Evolutionary conservation across 2,888 invertebrate species (phyloP).

Genomic region (Mesorhabditis spiculigera): DNA sequence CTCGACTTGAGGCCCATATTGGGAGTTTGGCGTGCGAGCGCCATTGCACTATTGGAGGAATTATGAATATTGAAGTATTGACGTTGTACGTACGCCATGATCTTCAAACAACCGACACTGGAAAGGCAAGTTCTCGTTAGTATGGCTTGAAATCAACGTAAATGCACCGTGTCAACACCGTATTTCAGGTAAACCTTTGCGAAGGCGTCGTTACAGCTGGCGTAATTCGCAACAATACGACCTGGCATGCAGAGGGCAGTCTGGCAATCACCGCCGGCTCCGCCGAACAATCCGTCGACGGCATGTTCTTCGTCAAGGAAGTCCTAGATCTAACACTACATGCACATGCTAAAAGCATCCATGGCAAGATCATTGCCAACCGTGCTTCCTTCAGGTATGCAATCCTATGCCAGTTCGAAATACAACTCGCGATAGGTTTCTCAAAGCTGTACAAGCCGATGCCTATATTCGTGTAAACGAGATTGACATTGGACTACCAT

Average conservation of each 20-base stretch:
- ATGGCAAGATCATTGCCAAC: conserved; percentile 28
- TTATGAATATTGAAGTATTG: conserved; percentile 21
- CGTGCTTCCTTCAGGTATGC: conserved; percentile 13
- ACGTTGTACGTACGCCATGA: conserved; percentile 30
- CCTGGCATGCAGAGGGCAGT: conserved; percentile 28
- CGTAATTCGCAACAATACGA: conserved; percentile 2
- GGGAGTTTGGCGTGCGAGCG: conserved; percentile 26
- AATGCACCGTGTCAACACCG: background rate
- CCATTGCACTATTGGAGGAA: conserved; percentile 31
- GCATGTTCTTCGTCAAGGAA: conserved; percentile 34
- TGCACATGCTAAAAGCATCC: conserved; percentile 25
- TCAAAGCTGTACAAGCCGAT: conserved; percentile 21
- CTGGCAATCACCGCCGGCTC: conserved; percentile 26
- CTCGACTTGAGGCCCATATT: conserved; percentile 26
- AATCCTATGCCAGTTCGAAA: background rate
- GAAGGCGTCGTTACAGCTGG: background rate
- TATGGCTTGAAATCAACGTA: background rate
- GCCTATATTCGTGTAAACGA: conserved; percentile 36
- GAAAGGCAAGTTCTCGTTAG: conserved; percentile 26
- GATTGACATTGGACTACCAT: conserved; percentile 29
- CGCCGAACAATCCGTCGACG: conserved; percentile 33
- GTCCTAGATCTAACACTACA: conserved; percentile 26
- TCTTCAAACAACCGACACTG: conserved; percentile 29
- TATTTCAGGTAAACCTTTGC: background rate
- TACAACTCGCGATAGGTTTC: conserved; percentile 13